Conservation (phyloP, 2,888 invertebrate genomes). For the Mantis religiosa region DNA sequence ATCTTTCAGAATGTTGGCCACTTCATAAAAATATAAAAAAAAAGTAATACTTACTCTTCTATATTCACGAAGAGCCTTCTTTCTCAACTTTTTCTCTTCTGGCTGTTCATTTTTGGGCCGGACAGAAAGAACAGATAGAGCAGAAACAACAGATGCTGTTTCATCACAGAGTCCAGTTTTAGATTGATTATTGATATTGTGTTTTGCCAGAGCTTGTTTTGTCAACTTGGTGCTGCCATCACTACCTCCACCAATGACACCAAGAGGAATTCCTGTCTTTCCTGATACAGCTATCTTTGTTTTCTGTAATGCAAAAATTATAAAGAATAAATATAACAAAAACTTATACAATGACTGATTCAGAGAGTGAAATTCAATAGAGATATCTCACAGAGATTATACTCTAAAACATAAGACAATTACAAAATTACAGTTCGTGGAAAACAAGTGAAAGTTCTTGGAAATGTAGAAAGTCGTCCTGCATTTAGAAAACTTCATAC, state of each 20-base stretch:
- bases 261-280: slow-evolving; percentile 68
- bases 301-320: not conserved
- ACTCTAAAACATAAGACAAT: no score
- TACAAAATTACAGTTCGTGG: no score
- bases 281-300: slow-evolving; percentile 39
- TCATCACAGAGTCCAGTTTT: not conserved
- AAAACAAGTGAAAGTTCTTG: no score
- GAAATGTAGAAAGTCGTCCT: no score
- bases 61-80: slow-evolving; percentile 64
- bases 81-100: slow-evolving; percentile 43
- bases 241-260: slow-evolving; percentile 55
- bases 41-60: slow-evolving; percentile 47
- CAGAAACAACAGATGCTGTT: slow-evolving; percentile 33
- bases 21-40: no score
- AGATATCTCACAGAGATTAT: not conserved
- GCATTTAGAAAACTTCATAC: no score
- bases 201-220: slow-evolving; percentile 61
- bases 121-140: slow-evolving; percentile 37
- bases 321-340: no score
- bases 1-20: no score
- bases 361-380: no score
- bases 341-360: no score
- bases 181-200: slow-evolving; percentile 45
- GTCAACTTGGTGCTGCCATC: slow-evolving; percentile 62
- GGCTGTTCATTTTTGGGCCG: slow-evolving; percentile 70